phyloP scores from a whole-genome alignment of 2,113 vertebrate genomes.

The Notarius lentiginosus region DNA sequence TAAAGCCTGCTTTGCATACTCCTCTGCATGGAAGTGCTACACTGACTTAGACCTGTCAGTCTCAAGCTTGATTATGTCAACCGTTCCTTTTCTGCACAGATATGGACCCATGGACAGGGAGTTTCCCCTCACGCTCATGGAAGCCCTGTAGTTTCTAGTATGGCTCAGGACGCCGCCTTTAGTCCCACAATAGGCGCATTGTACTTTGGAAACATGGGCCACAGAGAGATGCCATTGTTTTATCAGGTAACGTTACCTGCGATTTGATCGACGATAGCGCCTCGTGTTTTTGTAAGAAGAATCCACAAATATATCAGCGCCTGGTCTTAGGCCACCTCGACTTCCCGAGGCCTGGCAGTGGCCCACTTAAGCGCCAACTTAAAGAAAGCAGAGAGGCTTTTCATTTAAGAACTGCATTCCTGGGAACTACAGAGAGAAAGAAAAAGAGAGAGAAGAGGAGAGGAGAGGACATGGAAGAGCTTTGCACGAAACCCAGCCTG shows the following conservation, averaged over 20 bases:
- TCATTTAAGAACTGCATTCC: slow-evolving; percentile 60
- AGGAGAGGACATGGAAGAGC: slow-evolving; percentile 36
- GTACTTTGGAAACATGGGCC: slow-evolving; percentile 59
- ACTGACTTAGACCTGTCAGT: background rate
- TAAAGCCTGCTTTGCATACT: slow-evolving; percentile 49
- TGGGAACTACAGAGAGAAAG: slow-evolving; percentile 47
- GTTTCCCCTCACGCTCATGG: slow-evolving; percentile 43
- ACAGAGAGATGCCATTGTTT: slow-evolving; percentile 72
- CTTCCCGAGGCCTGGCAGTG: slow-evolving; percentile 55
- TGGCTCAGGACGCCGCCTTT: slow-evolving; percentile 50
- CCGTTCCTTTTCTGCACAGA: slow-evolving; percentile 39
- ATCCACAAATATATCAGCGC: slow-evolving; percentile 65
- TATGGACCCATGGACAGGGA: slow-evolving; percentile 28
- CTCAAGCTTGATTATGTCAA: slow-evolving; percentile 7
- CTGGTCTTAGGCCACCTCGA: slow-evolving; percentile 62
- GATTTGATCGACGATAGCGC: slow-evolving; percentile 66
- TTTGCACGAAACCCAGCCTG: slow-evolving; percentile 35
- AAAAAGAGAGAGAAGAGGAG: slow-evolving; percentile 37
- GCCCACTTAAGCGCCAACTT: slow-evolving; percentile 35
- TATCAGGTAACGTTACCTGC: slow-evolving; percentile 71
- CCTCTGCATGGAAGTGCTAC: slow-evolving; percentile 11
- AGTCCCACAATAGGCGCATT: slow-evolving; percentile 65
- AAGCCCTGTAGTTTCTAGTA: slow-evolving; percentile 53
- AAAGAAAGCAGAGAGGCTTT: slow-evolving; percentile 61
- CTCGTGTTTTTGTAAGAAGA: slow-evolving; percentile 66